phyloP scores from a whole-genome alignment of 2,888 invertebrate species.

The Salticus scenicus region DNA sequence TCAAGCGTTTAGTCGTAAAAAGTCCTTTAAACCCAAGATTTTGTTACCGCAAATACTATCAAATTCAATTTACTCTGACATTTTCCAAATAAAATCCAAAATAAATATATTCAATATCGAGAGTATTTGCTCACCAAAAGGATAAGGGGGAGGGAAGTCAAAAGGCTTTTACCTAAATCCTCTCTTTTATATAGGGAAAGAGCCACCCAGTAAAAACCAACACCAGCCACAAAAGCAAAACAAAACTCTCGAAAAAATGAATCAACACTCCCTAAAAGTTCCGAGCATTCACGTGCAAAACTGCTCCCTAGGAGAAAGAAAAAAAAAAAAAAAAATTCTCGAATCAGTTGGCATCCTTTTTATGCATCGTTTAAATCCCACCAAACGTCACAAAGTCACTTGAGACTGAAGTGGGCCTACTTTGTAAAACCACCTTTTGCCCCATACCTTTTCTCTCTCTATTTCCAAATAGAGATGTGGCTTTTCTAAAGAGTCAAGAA shows the following conservation, averaged over 20 bases:
- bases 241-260: slow-evolving; percentile 7
- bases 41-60: not conserved
- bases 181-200: not conserved
- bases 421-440: slow-evolving; percentile 8
- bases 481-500: not conserved
- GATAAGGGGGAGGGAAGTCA: not conserved
- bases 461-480: not conserved
- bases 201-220: not conserved
- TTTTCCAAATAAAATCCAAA: not conserved
- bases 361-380: not conserved
- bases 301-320: not conserved
- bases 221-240: slow-evolving; percentile 5
- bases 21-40: not conserved
- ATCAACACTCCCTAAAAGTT: not conserved
- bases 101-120: not conserved
- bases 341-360: not conserved
- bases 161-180: not conserved
- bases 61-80: not conserved
- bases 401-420: not conserved
- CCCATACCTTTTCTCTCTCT: not conserved
- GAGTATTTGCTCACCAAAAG: not conserved
- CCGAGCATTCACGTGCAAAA: not conserved
- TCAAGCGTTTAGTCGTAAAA: not conserved
- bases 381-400: slow-evolving; percentile 12
- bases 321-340: not conserved